Conservation (phyloP, 2,113 vertebrate genomes). For the Dolichotis patagonum region DNA sequence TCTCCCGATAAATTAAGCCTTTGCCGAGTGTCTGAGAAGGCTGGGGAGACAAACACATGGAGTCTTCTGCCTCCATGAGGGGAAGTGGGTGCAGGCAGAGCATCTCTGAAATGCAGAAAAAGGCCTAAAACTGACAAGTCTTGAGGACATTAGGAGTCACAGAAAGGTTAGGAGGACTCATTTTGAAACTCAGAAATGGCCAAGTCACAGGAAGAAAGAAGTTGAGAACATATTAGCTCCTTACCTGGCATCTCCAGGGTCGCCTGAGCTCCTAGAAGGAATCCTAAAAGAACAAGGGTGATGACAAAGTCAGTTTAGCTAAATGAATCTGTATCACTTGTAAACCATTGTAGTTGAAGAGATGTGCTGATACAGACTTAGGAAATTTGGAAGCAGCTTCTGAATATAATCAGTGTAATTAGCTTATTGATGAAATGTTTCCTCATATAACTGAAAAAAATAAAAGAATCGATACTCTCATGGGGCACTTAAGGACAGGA, state of each 20-base stretch:
- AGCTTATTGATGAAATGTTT: slow-evolving; percentile 37
- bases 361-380: background rate
- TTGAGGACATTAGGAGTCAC: background rate
- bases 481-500: background rate
- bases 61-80: background rate
- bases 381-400: slow-evolving; percentile 39
- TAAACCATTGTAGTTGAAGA: slow-evolving; percentile 24
- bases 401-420: background rate
- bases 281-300: background rate
- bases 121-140: background rate
- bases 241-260: background rate
- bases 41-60: background rate
- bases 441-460: background rate
- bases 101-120: too few species aligned
- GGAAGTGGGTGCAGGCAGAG: background rate
- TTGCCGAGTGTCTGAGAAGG: background rate
- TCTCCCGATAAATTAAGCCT: background rate
- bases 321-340: background rate
- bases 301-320: background rate
- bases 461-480: background rate
- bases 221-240: background rate
- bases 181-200: background rate
- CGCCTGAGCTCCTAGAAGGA: background rate
- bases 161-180: background rate
- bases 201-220: background rate